Evolutionary conservation across 2,113 vertebrate species (phyloP).

Genomic region (Nymphicus hollandicus): DNA sequence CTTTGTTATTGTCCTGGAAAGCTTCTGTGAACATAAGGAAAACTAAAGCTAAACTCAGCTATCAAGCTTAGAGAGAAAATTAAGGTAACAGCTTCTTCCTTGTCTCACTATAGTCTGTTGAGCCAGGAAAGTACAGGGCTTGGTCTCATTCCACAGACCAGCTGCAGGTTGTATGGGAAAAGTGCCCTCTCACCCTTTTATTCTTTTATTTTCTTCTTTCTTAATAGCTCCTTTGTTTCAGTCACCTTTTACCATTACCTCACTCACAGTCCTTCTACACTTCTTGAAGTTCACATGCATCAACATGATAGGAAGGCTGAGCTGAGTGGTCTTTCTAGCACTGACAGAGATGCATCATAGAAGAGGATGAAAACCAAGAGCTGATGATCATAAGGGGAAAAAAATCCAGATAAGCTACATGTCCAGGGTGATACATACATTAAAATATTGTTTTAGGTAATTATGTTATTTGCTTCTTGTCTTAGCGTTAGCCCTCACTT

Average conservation of each 20-base stretch:
- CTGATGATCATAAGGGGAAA: background rate
- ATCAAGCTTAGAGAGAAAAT: background rate
- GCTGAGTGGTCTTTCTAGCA: background rate
- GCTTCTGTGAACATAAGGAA: background rate
- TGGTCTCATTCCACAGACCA: background rate
- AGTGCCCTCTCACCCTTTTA: background rate
- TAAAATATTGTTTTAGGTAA: background rate
- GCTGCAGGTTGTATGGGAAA: background rate
- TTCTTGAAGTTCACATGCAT: background rate
- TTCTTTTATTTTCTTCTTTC: background rate
- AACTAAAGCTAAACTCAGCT: background rate
- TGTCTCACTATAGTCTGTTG: background rate
- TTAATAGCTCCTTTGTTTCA: background rate
- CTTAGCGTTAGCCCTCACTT: background rate
- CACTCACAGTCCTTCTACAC: background rate
- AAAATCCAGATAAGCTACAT: background rate
- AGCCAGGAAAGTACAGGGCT: background rate
- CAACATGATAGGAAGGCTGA: background rate
- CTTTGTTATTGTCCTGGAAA: background rate
- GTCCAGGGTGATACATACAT: background rate
- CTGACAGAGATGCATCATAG: background rate
- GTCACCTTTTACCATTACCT: background rate
- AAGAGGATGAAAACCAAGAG: background rate
- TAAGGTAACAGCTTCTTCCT: background rate
- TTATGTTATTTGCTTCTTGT: background rate